phyloP scores from a whole-genome alignment of 2,888 invertebrate species.

The Catotricha subobsoleta region DNA sequence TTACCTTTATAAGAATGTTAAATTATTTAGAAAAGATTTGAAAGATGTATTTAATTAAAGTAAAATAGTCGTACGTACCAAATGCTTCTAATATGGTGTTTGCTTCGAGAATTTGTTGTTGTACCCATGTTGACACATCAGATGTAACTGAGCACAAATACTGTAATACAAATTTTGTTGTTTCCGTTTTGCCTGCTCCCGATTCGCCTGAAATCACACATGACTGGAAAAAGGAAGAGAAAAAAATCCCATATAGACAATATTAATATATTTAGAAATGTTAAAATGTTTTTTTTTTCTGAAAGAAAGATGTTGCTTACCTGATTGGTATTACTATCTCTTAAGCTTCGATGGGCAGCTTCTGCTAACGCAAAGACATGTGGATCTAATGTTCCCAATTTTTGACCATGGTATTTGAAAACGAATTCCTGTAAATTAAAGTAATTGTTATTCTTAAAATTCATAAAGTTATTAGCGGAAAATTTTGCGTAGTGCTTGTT shows the following conservation, averaged over 20 bases:
- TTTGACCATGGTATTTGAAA: constrained; percentile 61
- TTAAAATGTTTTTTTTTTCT: too few species aligned
- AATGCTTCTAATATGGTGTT: constrained; percentile 87
- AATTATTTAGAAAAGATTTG: background rate
- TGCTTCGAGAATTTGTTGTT: constrained; percentile 85
- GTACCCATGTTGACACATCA: constrained; percentile 78
- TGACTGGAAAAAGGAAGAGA: constrained; percentile 39
- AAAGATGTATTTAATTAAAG: too few species aligned
- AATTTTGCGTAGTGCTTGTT: too few species aligned
- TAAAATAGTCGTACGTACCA: constrained; percentile 35
- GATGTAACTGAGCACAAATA: constrained; percentile 78
- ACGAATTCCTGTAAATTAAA: constrained; percentile 52
- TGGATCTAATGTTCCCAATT: constrained; percentile 63
- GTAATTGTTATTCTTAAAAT: too few species aligned
- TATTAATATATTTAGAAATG: too few species aligned
- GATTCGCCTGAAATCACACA: constrained; percentile 86
- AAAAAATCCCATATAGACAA: background rate
- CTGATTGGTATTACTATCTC: constrained; percentile 26
- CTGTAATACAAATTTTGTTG: constrained; percentile 78
- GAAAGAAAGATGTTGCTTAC: constrained; percentile 13
- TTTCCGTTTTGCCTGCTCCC: constrained; percentile 87
- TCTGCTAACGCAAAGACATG: constrained; percentile 85
- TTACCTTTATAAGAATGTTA: constrained; percentile 42
- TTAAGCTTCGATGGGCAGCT: constrained; percentile 48
- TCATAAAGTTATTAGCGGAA: too few species aligned